phyloP scores from a whole-genome alignment of 2,113 vertebrate species.

The Coturnix japonica region DNA sequence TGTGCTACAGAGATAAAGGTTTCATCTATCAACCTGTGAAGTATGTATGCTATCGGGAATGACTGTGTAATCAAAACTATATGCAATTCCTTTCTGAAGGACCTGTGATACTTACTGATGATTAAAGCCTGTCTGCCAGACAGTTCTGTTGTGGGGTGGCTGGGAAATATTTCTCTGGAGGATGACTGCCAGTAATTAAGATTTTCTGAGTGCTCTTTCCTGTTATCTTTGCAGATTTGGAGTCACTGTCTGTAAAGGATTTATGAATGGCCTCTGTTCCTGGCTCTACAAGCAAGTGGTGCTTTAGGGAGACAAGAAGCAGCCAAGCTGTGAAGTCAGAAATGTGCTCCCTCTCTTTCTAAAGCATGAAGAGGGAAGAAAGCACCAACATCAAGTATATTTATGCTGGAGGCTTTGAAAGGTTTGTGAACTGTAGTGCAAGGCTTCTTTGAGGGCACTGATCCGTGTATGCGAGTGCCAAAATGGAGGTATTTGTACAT shows the following conservation, averaged over 20 bases:
- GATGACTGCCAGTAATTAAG: not conserved
- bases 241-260: not conserved
- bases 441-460: not conserved
- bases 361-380: not conserved
- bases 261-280: not conserved
- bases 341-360: not conserved
- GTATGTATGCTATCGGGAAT: not conserved
- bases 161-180: not conserved
- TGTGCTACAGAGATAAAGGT: not conserved
- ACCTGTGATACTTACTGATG: not conserved
- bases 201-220: not conserved
- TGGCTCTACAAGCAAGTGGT: not conserved
- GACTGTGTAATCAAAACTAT: not conserved
- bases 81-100: not conserved
- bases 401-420: not conserved
- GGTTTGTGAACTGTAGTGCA: accelerated
- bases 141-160: not conserved
- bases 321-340: not conserved
- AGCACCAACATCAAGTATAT: not conserved
- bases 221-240: not conserved
- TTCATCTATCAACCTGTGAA: not conserved
- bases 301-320: not conserved
- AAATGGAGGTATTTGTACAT: not conserved
- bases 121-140: not conserved
- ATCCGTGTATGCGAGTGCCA: not conserved